Percentiles rank a stretch among this genome's conserved stretches.
These are phyloP conservation scores for Holocentrus rufus DNA, from an alignment of 2,797 vertebrate species.

Conservation along the genomic window DNA sequence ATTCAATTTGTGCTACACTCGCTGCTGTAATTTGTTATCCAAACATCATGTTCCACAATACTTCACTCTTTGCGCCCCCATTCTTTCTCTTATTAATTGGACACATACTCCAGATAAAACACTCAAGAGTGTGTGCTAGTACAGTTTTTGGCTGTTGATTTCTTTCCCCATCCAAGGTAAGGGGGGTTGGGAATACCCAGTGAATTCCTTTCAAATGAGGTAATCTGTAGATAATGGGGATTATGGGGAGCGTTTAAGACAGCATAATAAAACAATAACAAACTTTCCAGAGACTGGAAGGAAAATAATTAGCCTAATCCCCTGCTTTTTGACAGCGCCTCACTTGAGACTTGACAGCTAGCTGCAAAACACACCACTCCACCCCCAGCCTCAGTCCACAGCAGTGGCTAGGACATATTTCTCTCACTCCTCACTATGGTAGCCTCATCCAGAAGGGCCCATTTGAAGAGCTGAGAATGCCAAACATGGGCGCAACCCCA, in stretches of 20 bases:
- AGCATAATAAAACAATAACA: constrained; percentile 73
- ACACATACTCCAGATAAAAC: constrained; percentile 34
- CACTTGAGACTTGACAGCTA: constrained; percentile 63
- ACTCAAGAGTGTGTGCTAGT: background rate
- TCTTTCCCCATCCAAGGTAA: constrained; percentile 34
- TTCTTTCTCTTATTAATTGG: constrained; percentile 53
- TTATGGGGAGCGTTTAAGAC: constrained; percentile 62
- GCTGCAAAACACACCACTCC: constrained; percentile 37
- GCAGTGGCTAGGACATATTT: constrained; percentile 24
- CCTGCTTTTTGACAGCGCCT: constrained; percentile 55
- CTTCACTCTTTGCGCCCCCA: constrained; percentile 16
- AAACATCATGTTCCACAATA: constrained; percentile 48
- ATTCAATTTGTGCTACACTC: constrained; percentile 54
- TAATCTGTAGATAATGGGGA: constrained; percentile 70
- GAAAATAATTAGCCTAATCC: constrained; percentile 76
- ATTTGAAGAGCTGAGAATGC: constrained; percentile 2
- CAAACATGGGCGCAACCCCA: constrained; percentile 9
- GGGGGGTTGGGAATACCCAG: constrained; percentile 24
- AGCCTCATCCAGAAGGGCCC: background rate
- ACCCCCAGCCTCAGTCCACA: constrained; percentile 33
- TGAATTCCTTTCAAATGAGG: constrained; percentile 65
- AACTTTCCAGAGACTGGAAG: constrained; percentile 58
- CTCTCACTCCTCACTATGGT: background rate
- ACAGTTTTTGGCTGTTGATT: constrained; percentile 22
- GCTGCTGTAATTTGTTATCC: constrained; percentile 42